Percentiles rank a stretch among this genome's conserved stretches.
phyloP scores from a whole-genome alignment of 1,140 invertebrate genomes.

The Drosophila grimshawi region DNA sequence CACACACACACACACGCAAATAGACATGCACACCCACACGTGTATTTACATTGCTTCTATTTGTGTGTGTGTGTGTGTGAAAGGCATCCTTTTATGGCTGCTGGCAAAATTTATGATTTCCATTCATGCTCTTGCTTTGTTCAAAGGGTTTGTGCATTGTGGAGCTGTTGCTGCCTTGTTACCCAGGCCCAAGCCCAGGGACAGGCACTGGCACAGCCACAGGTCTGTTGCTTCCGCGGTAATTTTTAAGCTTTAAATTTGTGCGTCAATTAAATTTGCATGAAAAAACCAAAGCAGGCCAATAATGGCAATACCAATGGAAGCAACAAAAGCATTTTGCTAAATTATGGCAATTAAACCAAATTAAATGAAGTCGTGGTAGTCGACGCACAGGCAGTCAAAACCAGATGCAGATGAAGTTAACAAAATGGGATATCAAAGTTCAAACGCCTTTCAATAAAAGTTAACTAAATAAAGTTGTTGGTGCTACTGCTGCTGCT shows the following conservation, averaged over 20 bases:
- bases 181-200: background rate
- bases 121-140: constrained; percentile 65
- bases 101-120: constrained; percentile 81
- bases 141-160: constrained; percentile 74
- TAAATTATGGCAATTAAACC: constrained; percentile 60
- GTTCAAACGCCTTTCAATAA: constrained; percentile 72
- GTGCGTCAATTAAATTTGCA: constrained; percentile 65
- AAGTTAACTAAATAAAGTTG: constrained; percentile 73
- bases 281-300: constrained; percentile 50
- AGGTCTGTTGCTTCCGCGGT: background rate
- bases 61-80: constrained; percentile 1
- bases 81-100: constrained; percentile 67
- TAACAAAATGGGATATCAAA: constrained; percentile 64
- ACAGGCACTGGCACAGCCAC: background rate
- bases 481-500: constrained; percentile 4
- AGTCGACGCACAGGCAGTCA: constrained; percentile 4
- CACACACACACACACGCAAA: background rate
- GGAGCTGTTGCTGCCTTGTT: constrained; percentile 23
- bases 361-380: constrained; percentile 37
- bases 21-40: constrained; percentile 6
- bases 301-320: constrained; percentile 10
- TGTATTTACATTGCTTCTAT: constrained; percentile 49
- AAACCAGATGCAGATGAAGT: constrained; percentile 38
- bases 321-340: constrained; percentile 28
- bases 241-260: constrained; percentile 73